phyloP scores from a whole-genome alignment of 1,140 invertebrate species.

The Archegozetes longisetosus region DNA sequence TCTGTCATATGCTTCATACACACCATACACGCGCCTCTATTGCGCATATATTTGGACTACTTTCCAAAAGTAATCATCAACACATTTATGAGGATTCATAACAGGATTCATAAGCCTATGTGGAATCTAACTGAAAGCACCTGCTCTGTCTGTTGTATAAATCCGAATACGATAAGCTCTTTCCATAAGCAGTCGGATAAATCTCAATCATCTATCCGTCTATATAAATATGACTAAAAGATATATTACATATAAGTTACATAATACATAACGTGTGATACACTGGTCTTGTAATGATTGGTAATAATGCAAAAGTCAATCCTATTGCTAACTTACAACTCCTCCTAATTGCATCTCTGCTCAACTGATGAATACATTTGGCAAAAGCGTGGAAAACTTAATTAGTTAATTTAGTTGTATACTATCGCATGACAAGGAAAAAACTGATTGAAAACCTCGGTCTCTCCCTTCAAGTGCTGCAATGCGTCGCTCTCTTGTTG shows the following conservation, averaged over 20 bases:
- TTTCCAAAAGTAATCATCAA: neutral
- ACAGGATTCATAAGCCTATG: neutral
- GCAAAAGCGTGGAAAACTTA: neutral
- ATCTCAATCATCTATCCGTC: too few species aligned
- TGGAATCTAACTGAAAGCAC: neutral
- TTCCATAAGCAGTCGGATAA: neutral
- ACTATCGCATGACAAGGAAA: neutral
- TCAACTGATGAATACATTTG: neutral
- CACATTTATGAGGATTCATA: neutral
- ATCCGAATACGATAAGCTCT: neutral
- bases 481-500: neutral
- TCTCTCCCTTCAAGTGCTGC: neutral
- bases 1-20: too few species aligned
- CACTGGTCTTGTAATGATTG: neutral
- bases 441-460: neutral
- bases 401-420: neutral
- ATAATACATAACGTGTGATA: too few species aligned
- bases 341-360: too few species aligned
- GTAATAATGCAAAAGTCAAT: neutral
- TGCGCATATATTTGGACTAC: too few species aligned
- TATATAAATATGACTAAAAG: too few species aligned
- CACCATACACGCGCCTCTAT: too few species aligned
- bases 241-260: too few species aligned
- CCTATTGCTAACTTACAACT: neutral
- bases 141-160: neutral